Base-by-base conservation (phyloP, 2,113 vertebrate genomes). In the Apeltes quadracus region DNA sequence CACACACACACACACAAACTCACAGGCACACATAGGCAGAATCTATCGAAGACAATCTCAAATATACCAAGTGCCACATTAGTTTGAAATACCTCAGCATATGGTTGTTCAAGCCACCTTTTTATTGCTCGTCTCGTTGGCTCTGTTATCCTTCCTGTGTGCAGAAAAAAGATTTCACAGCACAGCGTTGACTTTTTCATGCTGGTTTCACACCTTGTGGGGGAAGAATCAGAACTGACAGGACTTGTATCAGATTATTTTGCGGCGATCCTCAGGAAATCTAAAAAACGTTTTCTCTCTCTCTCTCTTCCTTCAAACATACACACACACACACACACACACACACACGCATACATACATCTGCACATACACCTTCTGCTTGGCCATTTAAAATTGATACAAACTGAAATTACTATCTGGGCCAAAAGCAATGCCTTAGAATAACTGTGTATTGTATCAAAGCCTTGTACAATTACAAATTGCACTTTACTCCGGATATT, bases 141-240 rank as follows among this genome's bases (percentile, higher is more conserved):
- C 53, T 51, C 50, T 57, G 54, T 70, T 53, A 56, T 75, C 66
- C 68, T 41, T 54, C 53, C 14, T 22, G 43, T 75, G 77, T 73
- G 80, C 68, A 62, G 72, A 71, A 48, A 82, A 76, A 23, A 62
- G 46, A 85, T 87, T 87, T 83, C 67, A 69, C 78, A 51, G 71
- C 34, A 61, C 65, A 75, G 69, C 66, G 75, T 84, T 78, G 69
- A 82, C 69, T 83, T 85, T 66, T 82, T 69, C 77, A 62, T 83
- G 87, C 74, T 75, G 71, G 72, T 87, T 90, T 92, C 83, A 87
- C 85, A 90, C 79, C 76, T 87, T 83, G 73, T 85, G 87, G 67
- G 78, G 81, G 87, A 78, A 82, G 79, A 84, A 75, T 83, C 68
- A 55, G 90, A 85, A 89, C 58, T 90, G 90, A 90, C 90, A 89